These are phyloP conservation scores for Homarus gammarus DNA, from an alignment of 2,888 invertebrate species.

Conservation along the genomic window DNA sequence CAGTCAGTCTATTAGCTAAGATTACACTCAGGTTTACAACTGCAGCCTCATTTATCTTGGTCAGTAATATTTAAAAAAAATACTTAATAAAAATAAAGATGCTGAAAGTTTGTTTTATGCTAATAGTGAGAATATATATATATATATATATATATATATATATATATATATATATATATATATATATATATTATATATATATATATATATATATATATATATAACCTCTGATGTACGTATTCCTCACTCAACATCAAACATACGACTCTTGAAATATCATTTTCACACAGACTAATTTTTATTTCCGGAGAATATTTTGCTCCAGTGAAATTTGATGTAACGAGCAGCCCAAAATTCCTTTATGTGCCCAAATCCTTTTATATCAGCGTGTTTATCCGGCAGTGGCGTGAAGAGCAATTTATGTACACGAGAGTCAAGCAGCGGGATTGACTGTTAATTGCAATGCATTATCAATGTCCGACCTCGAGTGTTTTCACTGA, in stretches of 20 bases:
- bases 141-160: neutral
- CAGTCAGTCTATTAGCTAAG: no score
- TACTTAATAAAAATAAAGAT: no score
- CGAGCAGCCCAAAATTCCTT: neutral
- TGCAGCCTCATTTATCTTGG: no score
- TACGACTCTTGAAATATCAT: neutral
- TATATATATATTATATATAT: slow-evolving; percentile 8
- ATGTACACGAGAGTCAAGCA: neutral
- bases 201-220: slow-evolving; percentile 8
- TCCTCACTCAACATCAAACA: neutral
- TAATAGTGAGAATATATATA: no score
- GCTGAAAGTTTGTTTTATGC: no score
- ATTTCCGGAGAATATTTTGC: neutral
- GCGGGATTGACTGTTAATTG: neutral
- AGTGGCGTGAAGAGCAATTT: neutral
- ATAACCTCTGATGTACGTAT: neutral
- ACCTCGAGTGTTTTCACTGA: neutral
- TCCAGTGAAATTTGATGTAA: neutral
- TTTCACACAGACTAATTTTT: neutral
- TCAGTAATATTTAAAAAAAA: no score
- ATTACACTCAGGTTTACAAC: no score
- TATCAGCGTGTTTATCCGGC: neutral
- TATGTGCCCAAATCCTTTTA: neutral
- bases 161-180: slow-evolving; percentile 8
- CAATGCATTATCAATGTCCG: neutral